These are phyloP conservation scores for Karalla daura DNA, from an alignment of 2,797 vertebrate genomes.

Conservation along the genomic window DNA sequence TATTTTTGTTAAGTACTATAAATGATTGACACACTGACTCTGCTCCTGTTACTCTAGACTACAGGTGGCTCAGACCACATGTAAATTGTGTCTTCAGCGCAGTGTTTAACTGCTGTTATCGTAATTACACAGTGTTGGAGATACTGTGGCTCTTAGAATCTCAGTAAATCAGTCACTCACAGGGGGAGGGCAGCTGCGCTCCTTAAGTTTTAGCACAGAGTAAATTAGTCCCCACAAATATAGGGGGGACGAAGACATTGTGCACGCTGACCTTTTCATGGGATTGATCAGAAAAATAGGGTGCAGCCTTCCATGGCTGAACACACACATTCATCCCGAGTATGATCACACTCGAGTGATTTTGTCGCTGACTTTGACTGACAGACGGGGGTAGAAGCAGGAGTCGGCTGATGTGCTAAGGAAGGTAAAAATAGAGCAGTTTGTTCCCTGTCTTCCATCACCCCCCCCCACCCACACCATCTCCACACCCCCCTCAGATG, in stretches of 20 bases:
- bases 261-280: background rate
- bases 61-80: background rate
- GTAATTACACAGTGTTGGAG: constrained; percentile 31
- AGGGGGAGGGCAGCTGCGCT: constrained; percentile 8
- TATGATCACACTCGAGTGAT: constrained; percentile 13
- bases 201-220: constrained; percentile 29
- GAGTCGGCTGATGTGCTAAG: constrained; percentile 11
- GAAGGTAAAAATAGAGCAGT: constrained; percentile 36
- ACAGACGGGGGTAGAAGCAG: constrained; percentile 20
- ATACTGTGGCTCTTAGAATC: background rate
- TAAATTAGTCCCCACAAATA: constrained; percentile 52
- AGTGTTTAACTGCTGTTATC: constrained; percentile 6
- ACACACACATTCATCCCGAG: constrained; percentile 1
- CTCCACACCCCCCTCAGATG: constrained; percentile 20
- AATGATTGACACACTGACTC: too few relatives aligned
- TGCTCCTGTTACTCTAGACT: background rate
- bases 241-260: background rate
- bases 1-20: background rate
- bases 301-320: background rate
- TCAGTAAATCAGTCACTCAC: constrained; percentile 14
- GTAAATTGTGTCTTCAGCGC: background rate
- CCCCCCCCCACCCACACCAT: constrained; percentile 30
- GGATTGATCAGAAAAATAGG: background rate
- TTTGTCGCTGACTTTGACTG: constrained; percentile 5
- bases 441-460: constrained; percentile 26